phyloP scores from a whole-genome alignment of 37 sponge, comb jelly and placozoan species.

The Agelas oroides region DNA sequence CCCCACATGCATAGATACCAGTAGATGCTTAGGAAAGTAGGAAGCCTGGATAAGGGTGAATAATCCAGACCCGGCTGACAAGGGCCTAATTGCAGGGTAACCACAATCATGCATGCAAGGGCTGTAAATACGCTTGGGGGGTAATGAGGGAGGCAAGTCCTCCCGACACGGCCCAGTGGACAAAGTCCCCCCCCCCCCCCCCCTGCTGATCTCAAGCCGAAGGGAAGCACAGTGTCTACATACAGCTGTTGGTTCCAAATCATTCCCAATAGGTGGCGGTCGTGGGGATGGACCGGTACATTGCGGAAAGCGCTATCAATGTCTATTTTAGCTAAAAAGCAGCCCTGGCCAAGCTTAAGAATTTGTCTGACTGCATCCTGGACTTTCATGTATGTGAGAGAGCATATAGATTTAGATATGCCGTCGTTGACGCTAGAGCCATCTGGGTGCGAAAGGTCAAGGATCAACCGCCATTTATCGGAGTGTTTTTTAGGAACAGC shows the following conservation, averaged over 20 bases:
- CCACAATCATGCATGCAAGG: too few species aligned
- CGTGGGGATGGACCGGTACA: constrained; percentile 30
- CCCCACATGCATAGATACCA: too few species aligned
- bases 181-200: not conserved
- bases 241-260: not conserved
- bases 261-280: constrained; percentile 10
- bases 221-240: constrained; percentile 24
- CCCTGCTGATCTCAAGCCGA: not conserved
- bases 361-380: not conserved
- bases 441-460: not conserved
- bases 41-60: too few species aligned
- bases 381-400: not conserved
- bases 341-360: not conserved
- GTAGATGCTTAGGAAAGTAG: too few species aligned
- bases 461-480: not conserved
- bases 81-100: too few species aligned
- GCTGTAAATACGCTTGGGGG: too few species aligned
- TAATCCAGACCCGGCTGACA: too few species aligned
- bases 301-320: constrained; percentile 23
- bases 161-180: not conserved
- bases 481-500: not conserved
- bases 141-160: not conserved
- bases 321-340: not conserved
- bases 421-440: constrained; percentile 2
- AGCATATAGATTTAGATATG: not conserved